These are phyloP conservation scores for Orussus abietinus DNA, from an alignment of 1,140 invertebrate genomes.

Conservation along the genomic window DNA sequence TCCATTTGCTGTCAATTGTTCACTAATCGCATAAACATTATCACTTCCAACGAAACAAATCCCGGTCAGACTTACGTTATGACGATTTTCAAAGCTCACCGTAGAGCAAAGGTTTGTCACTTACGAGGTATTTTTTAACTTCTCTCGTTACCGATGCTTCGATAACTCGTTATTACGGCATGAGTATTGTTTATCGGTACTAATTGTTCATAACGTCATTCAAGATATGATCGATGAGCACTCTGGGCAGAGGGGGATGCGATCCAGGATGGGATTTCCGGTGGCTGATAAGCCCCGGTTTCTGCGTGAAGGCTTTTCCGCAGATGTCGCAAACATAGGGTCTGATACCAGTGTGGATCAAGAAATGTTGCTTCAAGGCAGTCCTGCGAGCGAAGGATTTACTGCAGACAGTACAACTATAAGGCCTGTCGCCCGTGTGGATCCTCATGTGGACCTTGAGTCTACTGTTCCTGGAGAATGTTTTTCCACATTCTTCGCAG, in stretches of 20 bases:
- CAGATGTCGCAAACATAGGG: conserved; percentile 82
- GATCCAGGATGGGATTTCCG: conserved; percentile 59
- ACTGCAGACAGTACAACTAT: conserved; percentile 59
- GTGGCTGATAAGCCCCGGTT: conserved; percentile 62
- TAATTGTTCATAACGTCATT: conserved; percentile 37
- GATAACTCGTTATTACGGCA: background rate
- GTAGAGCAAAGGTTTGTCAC: too few relatives aligned
- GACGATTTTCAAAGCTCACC: too few relatives aligned
- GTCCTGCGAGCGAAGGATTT: conserved; percentile 54
- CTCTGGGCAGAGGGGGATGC: conserved; percentile 44
- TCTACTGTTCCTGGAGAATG: conserved; percentile 56
- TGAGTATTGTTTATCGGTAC: background rate
- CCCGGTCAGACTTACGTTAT: too few relatives aligned
- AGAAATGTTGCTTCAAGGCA: conserved; percentile 61
- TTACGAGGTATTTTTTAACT: too few relatives aligned
- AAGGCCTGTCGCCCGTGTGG: conserved; percentile 61
- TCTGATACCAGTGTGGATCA: conserved; percentile 78
- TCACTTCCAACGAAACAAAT: too few relatives aligned
- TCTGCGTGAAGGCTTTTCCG: conserved; percentile 69
- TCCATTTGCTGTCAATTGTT: too few relatives aligned
- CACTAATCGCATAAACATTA: too few relatives aligned
- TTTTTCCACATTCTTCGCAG: conserved; percentile 60
- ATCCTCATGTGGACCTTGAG: conserved; percentile 61
- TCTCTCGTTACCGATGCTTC: too few relatives aligned
- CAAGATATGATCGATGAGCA: conserved; percentile 47